Percentiles rank a stretch among this genome's conserved stretches.
phyloP scores from a whole-genome alignment of 2,113 vertebrate genomes.

The Callopanchax toddi region DNA sequence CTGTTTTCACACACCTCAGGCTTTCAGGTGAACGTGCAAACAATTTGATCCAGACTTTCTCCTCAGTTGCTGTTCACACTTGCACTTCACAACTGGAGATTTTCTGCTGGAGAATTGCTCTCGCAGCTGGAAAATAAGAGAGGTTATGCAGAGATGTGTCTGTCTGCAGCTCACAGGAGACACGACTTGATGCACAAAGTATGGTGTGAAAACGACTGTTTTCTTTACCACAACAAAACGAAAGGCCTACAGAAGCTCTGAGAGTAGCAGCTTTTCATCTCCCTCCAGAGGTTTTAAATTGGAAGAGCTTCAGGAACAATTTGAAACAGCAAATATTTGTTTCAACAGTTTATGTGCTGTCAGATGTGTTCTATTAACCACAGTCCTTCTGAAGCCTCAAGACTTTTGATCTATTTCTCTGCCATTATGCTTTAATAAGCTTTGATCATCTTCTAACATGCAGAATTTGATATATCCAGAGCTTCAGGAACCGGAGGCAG shows the following conservation, averaged over 20 bases:
- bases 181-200: neutral
- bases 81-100: neutral
- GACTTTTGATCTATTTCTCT: too few relatives aligned
- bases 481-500: neutral
- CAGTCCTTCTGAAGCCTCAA: too few relatives aligned
- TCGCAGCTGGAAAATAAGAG: constrained; percentile 7
- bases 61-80: constrained; percentile 1
- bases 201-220: neutral
- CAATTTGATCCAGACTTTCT: neutral
- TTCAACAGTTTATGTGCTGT: neutral
- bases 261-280: neutral
- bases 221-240: neutral
- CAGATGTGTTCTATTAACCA: neutral
- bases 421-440: neutral
- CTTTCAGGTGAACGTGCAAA: neutral
- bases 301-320: neutral
- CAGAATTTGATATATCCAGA: neutral
- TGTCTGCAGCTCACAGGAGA: neutral
- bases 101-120: constrained; percentile 1
- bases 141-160: neutral
- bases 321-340: neutral
- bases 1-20: neutral
- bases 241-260: too few relatives aligned
- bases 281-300: neutral
- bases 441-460: neutral